Percentiles rank a stretch among this genome's conserved stretches.
phyloP scores from a whole-genome alignment of 2,797 vertebrate species.

The Bufotes viridis region DNA sequence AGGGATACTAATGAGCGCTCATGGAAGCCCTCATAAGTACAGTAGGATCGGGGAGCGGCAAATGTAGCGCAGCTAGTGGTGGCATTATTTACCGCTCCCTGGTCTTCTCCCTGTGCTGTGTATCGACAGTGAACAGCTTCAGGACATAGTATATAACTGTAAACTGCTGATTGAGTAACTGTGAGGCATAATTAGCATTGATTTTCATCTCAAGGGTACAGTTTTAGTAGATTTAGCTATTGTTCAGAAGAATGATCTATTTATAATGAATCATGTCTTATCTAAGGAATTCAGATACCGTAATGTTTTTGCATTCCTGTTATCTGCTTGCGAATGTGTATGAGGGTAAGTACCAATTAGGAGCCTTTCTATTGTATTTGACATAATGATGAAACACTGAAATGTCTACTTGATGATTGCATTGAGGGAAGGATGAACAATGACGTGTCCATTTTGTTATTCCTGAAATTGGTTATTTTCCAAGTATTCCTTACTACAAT shows the following conservation, averaged over 20 bases:
- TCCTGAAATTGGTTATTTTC: not conserved
- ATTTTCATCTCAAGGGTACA: constrained; percentile 62
- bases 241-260: constrained; percentile 63
- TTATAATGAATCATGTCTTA: constrained; percentile 66
- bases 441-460: constrained; percentile 23
- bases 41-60: too few relatives aligned
- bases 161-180: constrained; percentile 57
- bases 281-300: constrained; percentile 55
- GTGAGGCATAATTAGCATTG: constrained; percentile 59
- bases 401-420: constrained; percentile 21
- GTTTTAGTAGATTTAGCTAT: constrained; percentile 59
- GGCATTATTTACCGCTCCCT: too few relatives aligned
- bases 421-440: not conserved
- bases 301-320: constrained; percentile 57
- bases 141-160: not conserved
- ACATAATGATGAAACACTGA: constrained; percentile 43
- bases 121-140: too few relatives aligned
- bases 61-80: too few relatives aligned
- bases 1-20: constrained; percentile 8
- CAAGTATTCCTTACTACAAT: not conserved
- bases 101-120: too few relatives aligned
- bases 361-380: constrained; percentile 27
- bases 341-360: constrained; percentile 44
- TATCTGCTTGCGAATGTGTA: constrained; percentile 13
- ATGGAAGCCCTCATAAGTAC: not conserved